Evolutionary conservation across 2,888 invertebrate genomes (phyloP).

Genomic region (Oegoconia quadripuncta): DNA sequence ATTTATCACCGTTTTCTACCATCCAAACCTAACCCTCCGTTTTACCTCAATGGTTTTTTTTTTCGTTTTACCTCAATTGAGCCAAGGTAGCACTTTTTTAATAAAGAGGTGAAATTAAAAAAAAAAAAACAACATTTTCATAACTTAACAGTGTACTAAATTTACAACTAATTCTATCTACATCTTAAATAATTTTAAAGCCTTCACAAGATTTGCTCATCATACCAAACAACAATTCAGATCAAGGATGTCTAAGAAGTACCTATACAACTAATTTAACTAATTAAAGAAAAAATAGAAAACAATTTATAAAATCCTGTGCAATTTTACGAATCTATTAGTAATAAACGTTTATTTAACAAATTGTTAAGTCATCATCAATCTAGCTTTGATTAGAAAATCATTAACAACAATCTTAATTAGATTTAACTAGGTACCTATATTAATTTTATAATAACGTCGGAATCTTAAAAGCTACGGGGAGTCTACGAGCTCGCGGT

Average conservation of each 20-base stretch:
- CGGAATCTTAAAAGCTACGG: too few species aligned
- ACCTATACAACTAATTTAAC: neutral
- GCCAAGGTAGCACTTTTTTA: conserved; percentile 10
- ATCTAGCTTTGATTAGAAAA: too few species aligned
- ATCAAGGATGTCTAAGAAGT: conserved; percentile 6
- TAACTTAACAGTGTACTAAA: conserved; percentile 15
- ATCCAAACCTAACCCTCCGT: too few species aligned
- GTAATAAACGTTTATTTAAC: too few species aligned
- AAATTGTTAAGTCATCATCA: too few species aligned
- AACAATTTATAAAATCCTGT: neutral
- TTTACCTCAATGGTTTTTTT: too few species aligned
- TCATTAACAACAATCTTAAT: too few species aligned
- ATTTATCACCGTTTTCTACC: too few species aligned
- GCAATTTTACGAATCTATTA: neutral
- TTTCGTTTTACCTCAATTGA: too few species aligned
- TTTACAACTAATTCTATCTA: conserved; percentile 43
- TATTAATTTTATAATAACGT: too few species aligned
- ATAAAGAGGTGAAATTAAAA: neutral
- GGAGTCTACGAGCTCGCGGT: too few species aligned
- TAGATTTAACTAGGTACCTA: too few species aligned
- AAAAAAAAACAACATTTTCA: neutral
- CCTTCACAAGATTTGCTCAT: conserved; percentile 41
- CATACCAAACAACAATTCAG: conserved; percentile 12
- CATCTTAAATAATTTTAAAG: conserved; percentile 64
- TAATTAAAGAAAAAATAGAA: neutral